phyloP scores from a whole-genome alignment of 2,113 vertebrate genomes.

The Petroica traversi region DNA sequence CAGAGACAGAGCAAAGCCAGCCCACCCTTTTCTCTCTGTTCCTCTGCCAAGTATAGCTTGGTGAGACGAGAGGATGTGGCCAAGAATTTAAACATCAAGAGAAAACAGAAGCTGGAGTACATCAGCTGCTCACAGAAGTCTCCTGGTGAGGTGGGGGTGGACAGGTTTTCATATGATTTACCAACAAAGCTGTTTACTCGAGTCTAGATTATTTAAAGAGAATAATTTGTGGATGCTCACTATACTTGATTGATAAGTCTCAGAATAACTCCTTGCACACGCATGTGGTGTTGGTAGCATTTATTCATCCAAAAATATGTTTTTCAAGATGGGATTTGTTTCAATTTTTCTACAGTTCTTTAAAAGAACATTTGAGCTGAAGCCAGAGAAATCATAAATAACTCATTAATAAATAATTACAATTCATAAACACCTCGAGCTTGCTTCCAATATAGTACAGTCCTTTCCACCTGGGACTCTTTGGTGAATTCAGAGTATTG shows the following conservation, averaged over 20 bases:
- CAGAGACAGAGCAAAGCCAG: neutral
- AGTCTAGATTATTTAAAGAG: constrained; percentile 25
- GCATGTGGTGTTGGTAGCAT: neutral
- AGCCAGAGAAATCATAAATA: constrained; percentile 68
- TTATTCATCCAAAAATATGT: constrained; percentile 70
- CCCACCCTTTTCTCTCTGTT: constrained; percentile 11
- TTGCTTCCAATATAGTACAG: neutral
- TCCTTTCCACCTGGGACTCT: neutral
- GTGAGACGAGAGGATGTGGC: constrained; percentile 8
- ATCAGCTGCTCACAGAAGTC: constrained; percentile 27
- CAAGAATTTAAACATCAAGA: constrained; percentile 37
- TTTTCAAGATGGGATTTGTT: constrained; percentile 52
- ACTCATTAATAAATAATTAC: constrained; percentile 68
- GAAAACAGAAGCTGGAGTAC: constrained; percentile 41
- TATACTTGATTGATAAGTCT: constrained; percentile 23
- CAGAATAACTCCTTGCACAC: constrained; percentile 10
- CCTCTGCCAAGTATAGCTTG: constrained; percentile 48
- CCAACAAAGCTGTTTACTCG: neutral
- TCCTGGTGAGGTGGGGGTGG: neutral
- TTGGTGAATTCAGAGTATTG: neutral
- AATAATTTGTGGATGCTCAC: constrained; percentile 53
- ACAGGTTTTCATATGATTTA: neutral
- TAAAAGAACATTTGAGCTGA: constrained; percentile 42
- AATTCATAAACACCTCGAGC: constrained; percentile 62
- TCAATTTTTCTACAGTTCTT: constrained; percentile 38